Percentiles rank a stretch among this genome's conserved stretches.
These are phyloP conservation scores for Cotesia glomerata DNA, from an alignment of 1,140 invertebrate genomes.

Conservation along the genomic window DNA sequence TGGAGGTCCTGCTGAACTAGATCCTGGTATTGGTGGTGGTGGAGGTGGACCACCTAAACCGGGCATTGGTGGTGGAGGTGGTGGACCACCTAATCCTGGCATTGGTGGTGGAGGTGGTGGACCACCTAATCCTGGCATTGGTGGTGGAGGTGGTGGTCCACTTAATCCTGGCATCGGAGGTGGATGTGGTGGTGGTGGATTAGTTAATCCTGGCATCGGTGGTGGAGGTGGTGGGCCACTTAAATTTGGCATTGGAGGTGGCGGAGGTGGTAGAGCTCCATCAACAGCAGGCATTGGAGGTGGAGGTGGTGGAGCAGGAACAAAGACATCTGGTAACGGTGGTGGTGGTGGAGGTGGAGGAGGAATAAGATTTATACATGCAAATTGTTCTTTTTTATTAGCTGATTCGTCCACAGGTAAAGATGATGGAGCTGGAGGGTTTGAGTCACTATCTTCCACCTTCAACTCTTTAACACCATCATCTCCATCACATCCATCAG, in stretches of 20 bases:
- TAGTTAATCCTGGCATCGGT: constrained; percentile 54
- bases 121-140: constrained; percentile 31
- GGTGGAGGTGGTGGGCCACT: constrained; percentile 47
- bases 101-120: constrained; percentile 66
- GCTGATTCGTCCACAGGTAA: constrained; percentile 38
- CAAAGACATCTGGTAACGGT: constrained; percentile 50
- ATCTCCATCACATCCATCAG: too few species aligned
- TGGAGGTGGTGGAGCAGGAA: constrained; percentile 61
- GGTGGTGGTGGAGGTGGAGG: constrained; percentile 49
- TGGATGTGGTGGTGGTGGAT: constrained; percentile 67
- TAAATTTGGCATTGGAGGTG: constrained; percentile 40
- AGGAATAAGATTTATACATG: constrained; percentile 47
- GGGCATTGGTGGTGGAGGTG: constrained; percentile 62
- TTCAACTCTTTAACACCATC: too few species aligned
- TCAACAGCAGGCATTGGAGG: constrained; percentile 39
- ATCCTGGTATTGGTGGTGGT: constrained; percentile 64
- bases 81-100: constrained; percentile 55
- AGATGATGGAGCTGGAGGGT: constrained; percentile 64
- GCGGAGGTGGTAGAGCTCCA: constrained; percentile 58
- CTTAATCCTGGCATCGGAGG: constrained; percentile 65
- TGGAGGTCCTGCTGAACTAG: constrained; percentile 55
- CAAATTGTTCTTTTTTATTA: constrained; percentile 57
- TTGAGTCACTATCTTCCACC: too few species aligned
- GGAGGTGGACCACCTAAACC: constrained; percentile 61
- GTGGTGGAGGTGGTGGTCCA: constrained; percentile 50